A percentile compares a stretch with the other conserved stretches of the same genome.
Evolutionary conservation across 2,797 vertebrate species (phyloP).

Genomic region (Myripristis jacobus): DNA sequence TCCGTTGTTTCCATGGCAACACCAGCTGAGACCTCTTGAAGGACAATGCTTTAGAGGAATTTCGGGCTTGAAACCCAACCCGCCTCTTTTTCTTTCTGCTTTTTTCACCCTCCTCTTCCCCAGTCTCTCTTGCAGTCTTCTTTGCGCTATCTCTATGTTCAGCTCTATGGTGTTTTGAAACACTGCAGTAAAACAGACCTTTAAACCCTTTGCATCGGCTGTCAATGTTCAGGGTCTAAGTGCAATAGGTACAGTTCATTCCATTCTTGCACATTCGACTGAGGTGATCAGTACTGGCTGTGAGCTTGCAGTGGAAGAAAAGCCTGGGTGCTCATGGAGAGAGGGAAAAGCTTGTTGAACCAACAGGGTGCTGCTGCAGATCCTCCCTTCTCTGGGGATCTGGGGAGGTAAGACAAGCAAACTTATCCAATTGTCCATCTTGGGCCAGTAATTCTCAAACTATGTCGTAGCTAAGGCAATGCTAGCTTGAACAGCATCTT

Average conservation of each 20-base stretch:
- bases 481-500: not conserved
- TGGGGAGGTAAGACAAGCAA: constrained; percentile 67
- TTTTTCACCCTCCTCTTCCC: not conserved
- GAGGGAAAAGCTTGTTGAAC: constrained; percentile 35
- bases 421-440: not conserved
- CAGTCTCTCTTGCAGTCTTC: not conserved
- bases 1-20: constrained; percentile 64
- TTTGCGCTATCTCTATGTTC: constrained; percentile 8
- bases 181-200: constrained; percentile 73
- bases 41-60: constrained; percentile 28
- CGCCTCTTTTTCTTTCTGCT: not conserved
- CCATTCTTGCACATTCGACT: not conserved
- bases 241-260: constrained; percentile 19
- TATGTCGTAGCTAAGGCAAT: not conserved
- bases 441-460: not conserved
- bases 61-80: constrained; percentile 10
- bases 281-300: not conserved
- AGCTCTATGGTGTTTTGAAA: constrained; percentile 10
- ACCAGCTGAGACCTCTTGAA: constrained; percentile 15
- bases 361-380: not conserved
- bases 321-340: constrained; percentile 63
- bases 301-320: not conserved
- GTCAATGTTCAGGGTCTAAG: constrained; percentile 29
- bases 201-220: constrained; percentile 60
- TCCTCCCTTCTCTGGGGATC: constrained; percentile 25